Evolutionary conservation across 1,140 invertebrate species (phyloP), one percentile per base, ranked within the genome.

Genomic region (Probaryconus sp.): DNA sequence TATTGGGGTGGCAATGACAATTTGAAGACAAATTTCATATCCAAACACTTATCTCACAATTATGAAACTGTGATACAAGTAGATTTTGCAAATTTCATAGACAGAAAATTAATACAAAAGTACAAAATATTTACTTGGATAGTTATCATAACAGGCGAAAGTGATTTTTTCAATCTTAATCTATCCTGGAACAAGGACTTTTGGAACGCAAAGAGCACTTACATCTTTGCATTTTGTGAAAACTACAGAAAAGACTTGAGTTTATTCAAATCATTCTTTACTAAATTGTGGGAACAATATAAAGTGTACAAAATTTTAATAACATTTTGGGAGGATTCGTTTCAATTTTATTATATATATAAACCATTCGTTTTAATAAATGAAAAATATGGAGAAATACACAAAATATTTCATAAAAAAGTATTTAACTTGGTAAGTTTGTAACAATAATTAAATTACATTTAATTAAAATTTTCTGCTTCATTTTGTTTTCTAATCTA

Each of bases 281-380:
- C 11, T 0, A 18, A 3, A 30, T 13, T 79, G 2, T 83, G 81
- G 81, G 53, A 16, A 0, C 40, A 31, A 7, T 63, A 73, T 3
- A 45, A n/a, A 4, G 51, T 81, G 2, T 64, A 72, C 20, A 77
- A 56, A 20, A 45, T 75, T 5, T 0, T 81, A 0, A 24, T 81
- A 0, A 16, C 74, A 1, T 61, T 55, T 1, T 11, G 55, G 0
- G 13, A 35, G 0, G 77, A 81, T 4, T 3, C 60, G 5, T 82
- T 79, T 28, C 9, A 45, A 0, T 79, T 65, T 16, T 11, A 78
- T 0, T 53, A 70, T 10, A 68, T 18, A 9, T 82, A 81, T 18
- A 11, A 35, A 6, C 81, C 80, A 0, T 79, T 82, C 11, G 37
- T 68, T 5, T 30, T 28, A 0, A 33, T 1, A 0, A 20, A 30